phyloP scores from a whole-genome alignment of 2,797 vertebrate genomes.

The Trichosurus vulpecula region DNA sequence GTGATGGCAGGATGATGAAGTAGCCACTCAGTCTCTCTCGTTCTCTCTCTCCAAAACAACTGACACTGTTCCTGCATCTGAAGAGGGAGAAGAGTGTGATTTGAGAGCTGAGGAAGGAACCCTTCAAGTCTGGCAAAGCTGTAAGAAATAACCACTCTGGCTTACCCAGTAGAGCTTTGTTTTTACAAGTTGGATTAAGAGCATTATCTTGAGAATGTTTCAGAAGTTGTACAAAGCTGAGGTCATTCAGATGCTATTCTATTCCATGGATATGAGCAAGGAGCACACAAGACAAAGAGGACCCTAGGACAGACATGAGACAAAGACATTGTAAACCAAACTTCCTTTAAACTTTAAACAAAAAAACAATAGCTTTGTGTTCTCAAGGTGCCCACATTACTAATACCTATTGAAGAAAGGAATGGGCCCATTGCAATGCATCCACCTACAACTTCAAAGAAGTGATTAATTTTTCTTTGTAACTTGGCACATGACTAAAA shows the following conservation, averaged over 20 bases:
- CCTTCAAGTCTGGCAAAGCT: neutral
- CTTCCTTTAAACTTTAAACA: neutral
- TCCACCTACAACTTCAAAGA: neutral
- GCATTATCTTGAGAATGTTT: neutral
- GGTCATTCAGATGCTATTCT: neutral
- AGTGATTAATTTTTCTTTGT: neutral
- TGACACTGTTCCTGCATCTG: neutral
- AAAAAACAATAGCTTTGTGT: neutral
- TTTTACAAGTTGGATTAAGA: constrained; percentile 19
- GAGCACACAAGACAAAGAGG: neutral
- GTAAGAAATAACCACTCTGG: neutral
- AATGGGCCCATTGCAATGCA: neutral
- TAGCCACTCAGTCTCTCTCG: neutral
- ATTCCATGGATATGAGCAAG: neutral
- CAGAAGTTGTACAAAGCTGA: neutral
- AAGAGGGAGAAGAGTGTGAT: constrained; percentile 6
- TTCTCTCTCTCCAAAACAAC: neutral
- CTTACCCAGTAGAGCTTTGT: constrained; percentile 16
- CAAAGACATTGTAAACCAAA: neutral
- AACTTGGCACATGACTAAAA: neutral
- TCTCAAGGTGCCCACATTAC: neutral
- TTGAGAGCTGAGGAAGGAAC: neutral
- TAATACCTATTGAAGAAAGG: too few species aligned
- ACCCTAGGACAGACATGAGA: neutral
- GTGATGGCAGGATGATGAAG: constrained; percentile 14